Evolutionary conservation across 2,888 invertebrate genomes (phyloP), one percentile per base, ranked within the genome.

Genomic region (Chymomyza procnemis): DNA sequence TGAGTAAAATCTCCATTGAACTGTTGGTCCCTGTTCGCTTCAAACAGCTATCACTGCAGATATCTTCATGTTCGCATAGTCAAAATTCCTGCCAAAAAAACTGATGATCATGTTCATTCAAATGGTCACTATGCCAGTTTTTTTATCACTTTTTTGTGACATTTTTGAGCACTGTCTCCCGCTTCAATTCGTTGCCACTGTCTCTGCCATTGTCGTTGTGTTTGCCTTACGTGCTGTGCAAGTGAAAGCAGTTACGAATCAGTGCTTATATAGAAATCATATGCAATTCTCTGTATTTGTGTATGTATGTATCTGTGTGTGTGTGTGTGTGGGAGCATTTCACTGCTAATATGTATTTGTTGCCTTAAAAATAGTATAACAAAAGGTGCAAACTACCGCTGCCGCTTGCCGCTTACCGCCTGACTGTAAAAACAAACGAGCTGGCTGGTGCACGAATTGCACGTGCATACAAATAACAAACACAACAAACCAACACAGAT

Each of bases 341-440:
- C 58, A 60, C 64, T 67, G 66, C 66, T 78, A 71, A 80, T 85
- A 80, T 79, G 75, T 79, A 77, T 77, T 85, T 82, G 79, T 71
- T 73, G 66, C 63, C 65, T 74, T 64, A 67, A 69, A 80, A 66
- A 74, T 26, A 26, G 26, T 64, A 62, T 61, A 67, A 64, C 30
- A 54, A 60, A 67, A 67, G 57, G 55, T 55, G 55, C 26, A 26
- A 22, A 21, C n/a, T 19, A 59, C 69, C 69, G 74, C 68, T 75
- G 80, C 86, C 34, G 12, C 12, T 41, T n/a, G n/a, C n/a, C n/a
- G n/a, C n/a, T n/a, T n/a, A 8, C 26, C 6, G 34, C 34, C 34
- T 41, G 34, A 41, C 86, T 83, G 84, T 73, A 86, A 81, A 85
- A 81, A 85, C 84, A 41, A 41, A 74, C 50, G 50, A n/a, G 50